phyloP scores from a whole-genome alignment of 2,113 vertebrate species.

The Spilogale gracilis region DNA sequence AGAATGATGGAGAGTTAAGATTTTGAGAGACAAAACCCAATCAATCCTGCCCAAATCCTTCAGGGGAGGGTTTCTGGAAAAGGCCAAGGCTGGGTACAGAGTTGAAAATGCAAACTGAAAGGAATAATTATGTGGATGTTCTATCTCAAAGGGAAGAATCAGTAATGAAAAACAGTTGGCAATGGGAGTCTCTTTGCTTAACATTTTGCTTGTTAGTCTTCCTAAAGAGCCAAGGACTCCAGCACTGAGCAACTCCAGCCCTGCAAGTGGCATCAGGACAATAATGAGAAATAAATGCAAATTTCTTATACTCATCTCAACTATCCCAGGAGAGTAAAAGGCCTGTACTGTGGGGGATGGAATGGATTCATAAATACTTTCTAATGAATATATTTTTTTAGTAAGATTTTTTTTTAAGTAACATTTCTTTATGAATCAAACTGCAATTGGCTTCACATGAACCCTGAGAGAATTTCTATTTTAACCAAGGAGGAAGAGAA shows the following conservation, averaged over 20 bases:
- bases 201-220: not conserved
- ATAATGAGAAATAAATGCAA: constrained; percentile 5
- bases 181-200: not conserved
- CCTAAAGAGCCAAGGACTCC: not conserved
- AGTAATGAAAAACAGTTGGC: not conserved
- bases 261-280: not conserved
- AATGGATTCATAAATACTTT: constrained; percentile 25
- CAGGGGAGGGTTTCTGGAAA: not conserved
- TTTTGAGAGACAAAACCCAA: not conserved
- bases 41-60: not conserved
- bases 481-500: not conserved
- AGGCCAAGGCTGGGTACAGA: not conserved
- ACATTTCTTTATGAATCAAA: not conserved
- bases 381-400: not conserved
- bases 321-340: not conserved
- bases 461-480: not conserved
- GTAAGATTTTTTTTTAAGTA: constrained; percentile 22
- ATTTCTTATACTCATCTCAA: not conserved
- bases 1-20: not conserved
- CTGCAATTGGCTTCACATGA: not conserved
- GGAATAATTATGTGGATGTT: not conserved
- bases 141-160: not conserved
- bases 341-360: not conserved
- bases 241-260: not conserved
- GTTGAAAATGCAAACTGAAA: constrained; percentile 9